Base-by-base conservation (phyloP, 2,113 vertebrate species). In the Sphaerodactylus townsendi region DNA sequence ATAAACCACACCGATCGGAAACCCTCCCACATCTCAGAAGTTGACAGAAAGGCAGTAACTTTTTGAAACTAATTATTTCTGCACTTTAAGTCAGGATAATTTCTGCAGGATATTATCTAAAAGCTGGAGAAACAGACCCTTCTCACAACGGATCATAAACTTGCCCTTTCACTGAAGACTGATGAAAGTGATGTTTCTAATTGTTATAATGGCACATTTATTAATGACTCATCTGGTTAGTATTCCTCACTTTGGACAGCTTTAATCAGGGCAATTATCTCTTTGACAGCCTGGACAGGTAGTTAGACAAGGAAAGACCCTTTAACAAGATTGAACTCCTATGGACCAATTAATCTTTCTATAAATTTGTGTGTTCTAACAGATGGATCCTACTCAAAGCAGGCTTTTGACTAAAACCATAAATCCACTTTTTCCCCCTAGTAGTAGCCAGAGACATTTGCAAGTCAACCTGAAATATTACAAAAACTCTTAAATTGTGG, bases 381-480 rank as follows among this genome's bases (percentile, higher is more conserved):
- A 81, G 83, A 91, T 73, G 69, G 85, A 91, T 89, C 87, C 88
- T 89, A 89, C 90, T 90, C 70, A 78, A 83, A 68, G 75, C 0
- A 3, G 84, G 79, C 83, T 86, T 90, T 94, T 89, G 59, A 90
- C 84, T 72, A 88, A 87, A 89, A 72, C 59, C 75, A 90, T 78
- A 91, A 91, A 92, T 89, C 84, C 88, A 87, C 13, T 17, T 88
- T 90, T 92, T 91, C 69, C 89, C 90, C 91, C 70, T 81, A 71
- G 53, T 69, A 88, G 82, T 79, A 88, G 84, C 85, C 73, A 68
- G 48, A 91, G 59, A 90, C 91, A 85, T 88, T 83, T 81, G n/a
- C 65, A 89, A 92, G 69, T 70, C 71, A 87, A 65, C 86, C 69
- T 87, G 86, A 86, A 39, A 30, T 85, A 84, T 84, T 89, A 79